Conservation (phyloP, 2,113 vertebrate species). For the Phocoena sinus region DNA sequence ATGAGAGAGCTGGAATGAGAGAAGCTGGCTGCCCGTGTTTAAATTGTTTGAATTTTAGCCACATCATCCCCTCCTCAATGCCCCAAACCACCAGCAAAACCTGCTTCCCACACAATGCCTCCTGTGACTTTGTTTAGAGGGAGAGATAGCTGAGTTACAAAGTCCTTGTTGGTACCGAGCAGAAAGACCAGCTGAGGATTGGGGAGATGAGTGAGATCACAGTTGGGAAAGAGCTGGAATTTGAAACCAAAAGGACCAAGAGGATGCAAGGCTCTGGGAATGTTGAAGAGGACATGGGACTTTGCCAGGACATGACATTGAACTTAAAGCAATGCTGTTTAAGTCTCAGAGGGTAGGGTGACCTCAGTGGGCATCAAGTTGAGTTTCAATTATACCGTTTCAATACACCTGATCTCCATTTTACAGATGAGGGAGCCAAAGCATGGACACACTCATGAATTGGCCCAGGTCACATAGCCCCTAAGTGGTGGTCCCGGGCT, state of each 20-base stretch:
- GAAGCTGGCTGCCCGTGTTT: background rate
- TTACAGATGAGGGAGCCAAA: background rate
- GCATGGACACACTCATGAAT: rapidly evolving
- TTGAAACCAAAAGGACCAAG: background rate
- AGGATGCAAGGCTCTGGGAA: background rate
- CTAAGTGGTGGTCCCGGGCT: background rate
- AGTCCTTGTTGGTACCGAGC: background rate
- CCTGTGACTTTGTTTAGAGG: background rate
- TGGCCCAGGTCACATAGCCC: background rate
- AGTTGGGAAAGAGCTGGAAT: background rate
- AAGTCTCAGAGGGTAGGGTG: background rate
- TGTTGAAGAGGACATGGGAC: background rate
- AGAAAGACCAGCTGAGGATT: background rate
- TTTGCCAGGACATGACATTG: background rate
- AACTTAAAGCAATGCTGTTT: background rate
- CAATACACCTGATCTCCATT: background rate
- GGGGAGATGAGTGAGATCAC: background rate
- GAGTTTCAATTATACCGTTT: background rate
- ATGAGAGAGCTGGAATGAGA: background rate
- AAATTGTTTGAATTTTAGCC: background rate
- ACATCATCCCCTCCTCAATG: rapidly evolving
- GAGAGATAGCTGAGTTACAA: background rate
- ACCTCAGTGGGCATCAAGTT: background rate
- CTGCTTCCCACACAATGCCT: background rate
- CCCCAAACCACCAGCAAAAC: background rate